These are phyloP conservation scores for Ptychoptera contaminata DNA, from an alignment of 2,888 invertebrate species.

Conservation along the genomic window DNA sequence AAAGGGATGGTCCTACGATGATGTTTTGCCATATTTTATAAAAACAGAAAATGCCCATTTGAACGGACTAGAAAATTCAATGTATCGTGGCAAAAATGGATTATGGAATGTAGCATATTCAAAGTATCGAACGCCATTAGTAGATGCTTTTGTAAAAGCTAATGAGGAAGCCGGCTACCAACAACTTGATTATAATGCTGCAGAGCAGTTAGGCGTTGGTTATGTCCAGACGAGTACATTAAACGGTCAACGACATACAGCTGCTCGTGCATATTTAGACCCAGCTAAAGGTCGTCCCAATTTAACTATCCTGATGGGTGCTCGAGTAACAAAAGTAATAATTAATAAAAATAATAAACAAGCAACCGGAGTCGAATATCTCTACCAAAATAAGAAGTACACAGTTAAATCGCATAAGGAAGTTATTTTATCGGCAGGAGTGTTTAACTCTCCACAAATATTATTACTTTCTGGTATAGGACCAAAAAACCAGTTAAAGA, in stretches of 20 bases:
- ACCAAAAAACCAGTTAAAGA: constrained; percentile 35
- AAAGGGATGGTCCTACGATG: constrained; percentile 24
- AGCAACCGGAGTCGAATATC: constrained; percentile 53
- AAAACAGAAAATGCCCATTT: constrained; percentile 36
- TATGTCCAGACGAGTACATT: constrained; percentile 45
- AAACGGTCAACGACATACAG: constrained; percentile 49
- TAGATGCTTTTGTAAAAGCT: constrained; percentile 16
- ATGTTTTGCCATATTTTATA: constrained; percentile 33
- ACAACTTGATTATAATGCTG: constrained; percentile 15
- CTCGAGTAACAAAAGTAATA: constrained; percentile 46
- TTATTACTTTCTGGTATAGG: constrained; percentile 72
- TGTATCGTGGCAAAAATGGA: constrained; percentile 14
- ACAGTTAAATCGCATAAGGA: constrained; percentile 52
- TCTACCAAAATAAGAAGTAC: constrained; percentile 33
- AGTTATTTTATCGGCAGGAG: constrained; percentile 72
- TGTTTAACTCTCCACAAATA: constrained; percentile 78
- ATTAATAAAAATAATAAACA: constrained; percentile 43
- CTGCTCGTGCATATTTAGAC: constrained; percentile 48
- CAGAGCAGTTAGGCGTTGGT: constrained; percentile 34
- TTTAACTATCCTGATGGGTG: constrained; percentile 47
- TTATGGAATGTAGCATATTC: constrained; percentile 15
- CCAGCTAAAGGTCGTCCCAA: constrained; percentile 41
- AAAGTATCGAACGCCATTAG: constrained; percentile 11
- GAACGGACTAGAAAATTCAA: constrained; percentile 28
- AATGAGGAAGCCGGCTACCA: constrained; percentile 12